Evolutionary conservation across 2,888 invertebrate genomes (phyloP), one percentile per base, ranked within the genome.

Genomic region (Hypomecis atomaria): DNA sequence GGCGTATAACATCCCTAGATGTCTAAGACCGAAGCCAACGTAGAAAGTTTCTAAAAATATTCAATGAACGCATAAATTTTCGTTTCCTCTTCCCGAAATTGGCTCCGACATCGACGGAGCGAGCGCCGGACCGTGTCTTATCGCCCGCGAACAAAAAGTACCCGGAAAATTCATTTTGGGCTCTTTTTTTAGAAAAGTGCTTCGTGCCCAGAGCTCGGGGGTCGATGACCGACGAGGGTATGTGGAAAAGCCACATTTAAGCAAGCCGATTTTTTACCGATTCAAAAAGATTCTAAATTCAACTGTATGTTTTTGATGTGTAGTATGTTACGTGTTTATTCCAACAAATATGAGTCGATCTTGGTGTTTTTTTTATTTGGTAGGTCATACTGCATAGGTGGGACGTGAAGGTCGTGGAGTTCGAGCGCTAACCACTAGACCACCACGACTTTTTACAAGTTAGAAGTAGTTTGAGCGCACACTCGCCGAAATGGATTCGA

Each of bases 51-150:
- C n/a, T 37, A 11, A 62, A 62, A 56, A 50, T 50, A 50, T 50
- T 44, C 61, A 62, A 62, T 56, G 61, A 50, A 56, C 61, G 55
- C 44, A 62, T 58, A 62, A 50, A 49, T 49, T 59, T 55, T 23
- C 55, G 8, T 55, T 59, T 55, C 54, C 48, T 49, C 55, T 44
- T 36, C 33, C 23, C 13, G 10, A 59, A 55, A 59, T 59, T 55
- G 44, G 34, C 59, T 34, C 49, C 63, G 61, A 55, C 45, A 36
- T 23, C 47, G 42, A 33, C 36, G 11, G 9, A 48, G 56, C 45
- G 52, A 69, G 69, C 62, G 62, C 42, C 38, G 10, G 53, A 7
- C 48, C 69, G 62, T 69, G 69, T 66, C 66, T 65, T 69, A 69
- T 69, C 69, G 58, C 37, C 43, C 50, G 38, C 48, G n/a, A 55